Base-by-base conservation (phyloP, 2,888 invertebrate species). In the Amorpha juglandis region DNA sequence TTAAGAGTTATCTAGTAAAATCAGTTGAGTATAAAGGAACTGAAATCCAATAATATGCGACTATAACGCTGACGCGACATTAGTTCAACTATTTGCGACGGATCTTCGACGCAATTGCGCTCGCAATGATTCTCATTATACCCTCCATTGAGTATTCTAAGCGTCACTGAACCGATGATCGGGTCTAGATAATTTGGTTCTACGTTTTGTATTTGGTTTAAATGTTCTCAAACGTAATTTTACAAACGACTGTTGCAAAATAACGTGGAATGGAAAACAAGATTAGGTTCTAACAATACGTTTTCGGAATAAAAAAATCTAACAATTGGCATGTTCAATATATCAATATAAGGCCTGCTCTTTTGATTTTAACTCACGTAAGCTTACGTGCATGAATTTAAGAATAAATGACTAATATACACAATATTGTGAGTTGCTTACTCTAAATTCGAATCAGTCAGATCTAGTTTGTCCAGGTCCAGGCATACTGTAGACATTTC, bases 61-160 rank as follows among this genome's bases (percentile, higher is more conserved):
- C 19, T 58, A 58, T 58, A 58, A 58, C 19, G 58, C 58, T 58
- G 58, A 58, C 58, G 38, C 11, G 58, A 38, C 58, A 58, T 58
- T 58, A 58, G 58, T 58, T 58, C 42, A 58, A 58, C 58, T 58
- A 58, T 58, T 58, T 42, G 58, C 42, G 42, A 58, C 58, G 58
- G 42, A 42, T 58, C 58, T 58, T 58, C 58, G 38, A 38, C 58
- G 58, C 58, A 58, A 58, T 58, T 58, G 38, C 58, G 58, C 19
- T 58, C 58, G 21, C 58, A 58, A 58, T 58, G 58, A 58, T 58
- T 58, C 42, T 58, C 58, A 58, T 58, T 58, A 58, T 58, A 58
- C 58, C 58, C 58, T 38, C 58, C 58, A 42, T 58, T 58, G 58
- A 19, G 58, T 58, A 42, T 58, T 58, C 58, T 58, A 42, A 58